Percentiles rank a stretch among this genome's conserved stretches.
phyloP scores from a whole-genome alignment of 2,113 vertebrate genomes.

The Corythoichthys intestinalis region DNA sequence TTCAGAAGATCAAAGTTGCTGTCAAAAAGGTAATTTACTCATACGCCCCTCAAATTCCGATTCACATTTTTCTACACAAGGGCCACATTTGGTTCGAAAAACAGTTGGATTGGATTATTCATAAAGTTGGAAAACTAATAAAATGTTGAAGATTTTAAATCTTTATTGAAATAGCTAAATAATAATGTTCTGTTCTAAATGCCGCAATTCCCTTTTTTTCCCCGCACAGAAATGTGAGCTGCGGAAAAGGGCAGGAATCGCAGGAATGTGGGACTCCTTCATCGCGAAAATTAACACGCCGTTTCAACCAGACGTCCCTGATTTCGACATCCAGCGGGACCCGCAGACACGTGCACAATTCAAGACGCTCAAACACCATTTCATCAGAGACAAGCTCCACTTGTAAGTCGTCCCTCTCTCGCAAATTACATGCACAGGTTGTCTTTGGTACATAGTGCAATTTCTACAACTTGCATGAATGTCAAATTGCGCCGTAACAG shows the following conservation, averaged over 20 bases:
- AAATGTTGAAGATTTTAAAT: too few relatives aligned
- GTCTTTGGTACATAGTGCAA: not conserved
- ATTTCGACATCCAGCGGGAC: conserved; percentile 65
- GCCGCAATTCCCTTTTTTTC: not conserved
- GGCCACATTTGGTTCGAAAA: not conserved
- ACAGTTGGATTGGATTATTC: not conserved
- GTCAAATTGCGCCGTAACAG: not conserved
- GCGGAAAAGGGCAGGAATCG: conserved; percentile 78
- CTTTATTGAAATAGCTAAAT: too few relatives aligned
- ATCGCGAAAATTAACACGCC: conserved; percentile 77
- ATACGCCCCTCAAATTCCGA: not conserved
- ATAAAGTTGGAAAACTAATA: not conserved
- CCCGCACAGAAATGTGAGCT: conserved; percentile 82
- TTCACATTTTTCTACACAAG: not conserved
- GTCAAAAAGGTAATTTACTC: conserved; percentile 84
- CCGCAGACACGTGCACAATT: conserved; percentile 50
- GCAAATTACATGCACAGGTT: not conserved
- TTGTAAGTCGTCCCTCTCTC: conserved; percentile 79
- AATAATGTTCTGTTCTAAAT: not conserved
- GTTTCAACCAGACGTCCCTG: conserved; percentile 83
- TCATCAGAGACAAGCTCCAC: conserved; percentile 92
- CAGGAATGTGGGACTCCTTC: conserved; percentile 73
- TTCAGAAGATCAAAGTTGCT: conserved; percentile 96
- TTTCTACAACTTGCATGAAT: not conserved
- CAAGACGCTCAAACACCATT: conserved; percentile 86